phyloP scores from a whole-genome alignment of 1,140 invertebrate species.

The Anastatus disparis region DNA sequence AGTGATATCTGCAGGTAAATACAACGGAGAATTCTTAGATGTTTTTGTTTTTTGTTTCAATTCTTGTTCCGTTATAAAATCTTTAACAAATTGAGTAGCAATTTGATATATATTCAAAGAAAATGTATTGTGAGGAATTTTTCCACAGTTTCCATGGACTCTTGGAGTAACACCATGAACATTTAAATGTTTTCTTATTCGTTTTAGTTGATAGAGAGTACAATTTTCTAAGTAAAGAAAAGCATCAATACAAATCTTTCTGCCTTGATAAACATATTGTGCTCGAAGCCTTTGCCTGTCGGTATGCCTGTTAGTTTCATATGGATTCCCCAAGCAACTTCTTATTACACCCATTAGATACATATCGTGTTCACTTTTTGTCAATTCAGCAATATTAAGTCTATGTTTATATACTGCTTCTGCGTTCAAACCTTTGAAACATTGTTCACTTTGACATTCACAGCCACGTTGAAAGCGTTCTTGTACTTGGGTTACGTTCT shows the following conservation, averaged over 20 bases:
- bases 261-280: constrained; percentile 80
- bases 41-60: constrained; percentile 58
- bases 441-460: constrained; percentile 80
- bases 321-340: constrained; percentile 80
- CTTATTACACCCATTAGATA: constrained; percentile 84
- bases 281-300: constrained; percentile 77
- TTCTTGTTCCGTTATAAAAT: constrained; percentile 74
- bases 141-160: constrained; percentile 82
- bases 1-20: constrained; percentile 76
- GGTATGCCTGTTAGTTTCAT: constrained; percentile 77
- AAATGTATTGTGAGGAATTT: constrained; percentile 85
- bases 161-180: constrained; percentile 80
- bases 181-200: constrained; percentile 81
- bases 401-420: constrained; percentile 80
- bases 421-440: constrained; percentile 77
- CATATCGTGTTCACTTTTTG: constrained; percentile 77
- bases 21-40: constrained; percentile 68
- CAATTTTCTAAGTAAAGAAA: constrained; percentile 84
- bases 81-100: constrained; percentile 79
- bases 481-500: constrained; percentile 72
- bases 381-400: constrained; percentile 81
- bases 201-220: constrained; percentile 81
- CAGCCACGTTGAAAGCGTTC: constrained; percentile 77
- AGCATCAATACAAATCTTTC: constrained; percentile 80
- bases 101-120: constrained; percentile 81